Evolutionary conservation across 2,888 invertebrate genomes (phyloP).

Genomic region (Biston stratarius): DNA sequence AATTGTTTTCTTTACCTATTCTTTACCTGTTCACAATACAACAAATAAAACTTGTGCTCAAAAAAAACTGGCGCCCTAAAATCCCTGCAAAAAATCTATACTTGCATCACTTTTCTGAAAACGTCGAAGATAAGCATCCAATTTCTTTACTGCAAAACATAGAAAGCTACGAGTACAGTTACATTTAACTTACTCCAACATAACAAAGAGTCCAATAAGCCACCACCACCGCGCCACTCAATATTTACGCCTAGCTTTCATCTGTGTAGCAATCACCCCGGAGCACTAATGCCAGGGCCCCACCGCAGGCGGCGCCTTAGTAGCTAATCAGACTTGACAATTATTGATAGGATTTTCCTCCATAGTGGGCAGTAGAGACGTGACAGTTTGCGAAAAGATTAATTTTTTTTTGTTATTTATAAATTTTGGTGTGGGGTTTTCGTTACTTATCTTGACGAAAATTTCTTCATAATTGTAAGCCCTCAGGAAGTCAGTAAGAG

Average conservation of each 20-base stretch:
- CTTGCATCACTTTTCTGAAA: neutral
- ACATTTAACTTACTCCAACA: constrained; percentile 11
- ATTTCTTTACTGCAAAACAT: neutral
- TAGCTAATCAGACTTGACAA: constrained; percentile 12
- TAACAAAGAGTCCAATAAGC: constrained; percentile 34
- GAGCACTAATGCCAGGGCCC: constrained; percentile 40
- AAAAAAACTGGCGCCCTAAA: too few relatives aligned
- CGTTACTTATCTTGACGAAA: too few relatives aligned
- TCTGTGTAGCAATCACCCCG: constrained; percentile 51
- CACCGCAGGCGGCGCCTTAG: neutral
- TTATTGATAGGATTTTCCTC: too few relatives aligned
- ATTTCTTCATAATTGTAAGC: too few relatives aligned
- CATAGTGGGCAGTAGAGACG: too few relatives aligned
- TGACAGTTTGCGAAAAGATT: too few relatives aligned
- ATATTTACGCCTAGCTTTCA: constrained; percentile 48
- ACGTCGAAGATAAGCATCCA: neutral
- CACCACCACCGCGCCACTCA: constrained; percentile 29
- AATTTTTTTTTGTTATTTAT: too few relatives aligned
- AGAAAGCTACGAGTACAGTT: constrained; percentile 8
- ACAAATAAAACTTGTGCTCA: neutral
- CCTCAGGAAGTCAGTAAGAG: too few relatives aligned
- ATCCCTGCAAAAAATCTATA: neutral
- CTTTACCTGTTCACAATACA: too few relatives aligned
- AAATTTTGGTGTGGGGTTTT: too few relatives aligned
- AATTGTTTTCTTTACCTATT: too few relatives aligned